phyloP scores from a whole-genome alignment of 1,140 invertebrate genomes.

The Orius laevigatus region DNA sequence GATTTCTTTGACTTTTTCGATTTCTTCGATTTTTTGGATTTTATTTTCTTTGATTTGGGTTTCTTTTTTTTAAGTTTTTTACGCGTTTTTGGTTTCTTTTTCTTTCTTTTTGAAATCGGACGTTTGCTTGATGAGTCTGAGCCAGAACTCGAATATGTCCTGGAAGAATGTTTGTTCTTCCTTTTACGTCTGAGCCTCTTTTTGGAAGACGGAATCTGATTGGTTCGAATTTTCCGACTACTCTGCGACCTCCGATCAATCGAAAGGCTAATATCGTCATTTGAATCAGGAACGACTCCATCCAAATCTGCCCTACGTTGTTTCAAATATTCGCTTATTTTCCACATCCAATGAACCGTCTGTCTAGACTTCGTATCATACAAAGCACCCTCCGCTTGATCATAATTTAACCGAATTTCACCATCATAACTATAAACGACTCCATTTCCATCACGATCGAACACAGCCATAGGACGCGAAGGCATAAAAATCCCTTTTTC shows the following conservation, averaged over 20 bases:
- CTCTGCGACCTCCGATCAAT: background rate
- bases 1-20: too few species aligned
- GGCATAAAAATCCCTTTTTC: background rate
- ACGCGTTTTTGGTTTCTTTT: too few species aligned
- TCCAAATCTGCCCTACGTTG: conserved; percentile 3
- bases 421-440: conserved; percentile 3
- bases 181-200: too few species aligned
- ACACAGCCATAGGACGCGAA: conserved; percentile 4
- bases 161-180: too few species aligned
- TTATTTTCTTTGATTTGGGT: too few species aligned
- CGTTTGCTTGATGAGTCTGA: too few species aligned
- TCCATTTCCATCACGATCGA: conserved; percentile 5
- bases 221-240: too few species aligned
- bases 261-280: conserved; percentile 5
- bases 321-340: conserved; percentile 1
- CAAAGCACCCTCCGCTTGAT: conserved; percentile 5
- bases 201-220: too few species aligned
- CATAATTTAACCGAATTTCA: conserved; percentile 6
- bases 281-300: background rate
- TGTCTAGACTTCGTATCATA: background rate
- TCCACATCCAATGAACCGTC: conserved; percentile 2
- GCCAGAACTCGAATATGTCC: too few species aligned
- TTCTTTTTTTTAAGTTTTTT: too few species aligned
- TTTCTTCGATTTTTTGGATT: too few species aligned
- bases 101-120: too few species aligned